Evolutionary conservation across 2,888 invertebrate genomes (phyloP).

Genomic region (Chesias legatella): DNA sequence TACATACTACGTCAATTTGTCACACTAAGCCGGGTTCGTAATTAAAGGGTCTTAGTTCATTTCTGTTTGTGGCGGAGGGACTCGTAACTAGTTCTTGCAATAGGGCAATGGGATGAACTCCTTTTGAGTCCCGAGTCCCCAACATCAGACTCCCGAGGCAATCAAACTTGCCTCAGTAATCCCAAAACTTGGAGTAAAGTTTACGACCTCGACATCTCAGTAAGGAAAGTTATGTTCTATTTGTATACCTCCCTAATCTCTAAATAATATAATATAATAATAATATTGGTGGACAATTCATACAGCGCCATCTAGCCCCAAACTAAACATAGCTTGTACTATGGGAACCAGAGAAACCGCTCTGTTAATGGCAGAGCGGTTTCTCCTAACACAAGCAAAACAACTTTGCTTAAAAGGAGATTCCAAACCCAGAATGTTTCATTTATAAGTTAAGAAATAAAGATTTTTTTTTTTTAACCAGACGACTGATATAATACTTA

Average conservation of each 20-base stretch:
- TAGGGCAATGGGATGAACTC: slow-evolving; percentile 13
- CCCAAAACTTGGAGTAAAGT: slow-evolving; percentile 13
- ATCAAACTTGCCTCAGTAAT: slow-evolving; percentile 26
- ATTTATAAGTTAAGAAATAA: no score
- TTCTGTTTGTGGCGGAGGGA: slow-evolving; percentile 17
- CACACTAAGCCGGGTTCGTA: slow-evolving; percentile 8
- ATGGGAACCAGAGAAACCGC: no score
- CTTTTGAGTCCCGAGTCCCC: slow-evolving; percentile 14
- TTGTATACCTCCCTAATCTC: background rate
- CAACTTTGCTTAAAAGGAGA: no score
- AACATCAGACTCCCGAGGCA: slow-evolving; percentile 7
- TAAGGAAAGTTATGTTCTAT: slow-evolving; percentile 11
- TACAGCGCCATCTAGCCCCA: no score
- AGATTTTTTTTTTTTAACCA: no score
- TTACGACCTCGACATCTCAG: slow-evolving; percentile 5
- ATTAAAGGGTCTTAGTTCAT: slow-evolving; percentile 17
- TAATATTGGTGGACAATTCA: no score
- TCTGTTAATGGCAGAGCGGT: no score
- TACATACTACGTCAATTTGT: background rate
- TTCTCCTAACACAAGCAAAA: no score
- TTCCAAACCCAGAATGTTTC: no score
- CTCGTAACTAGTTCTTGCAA: slow-evolving; percentile 20
- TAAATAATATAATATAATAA: no score
- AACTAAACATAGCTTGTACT: no score
- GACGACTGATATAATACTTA: no score